Evolutionary conservation across 1,140 invertebrate genomes (phyloP), one percentile per base, ranked within the genome.

Genomic region (Halictus rubicundus): DNA sequence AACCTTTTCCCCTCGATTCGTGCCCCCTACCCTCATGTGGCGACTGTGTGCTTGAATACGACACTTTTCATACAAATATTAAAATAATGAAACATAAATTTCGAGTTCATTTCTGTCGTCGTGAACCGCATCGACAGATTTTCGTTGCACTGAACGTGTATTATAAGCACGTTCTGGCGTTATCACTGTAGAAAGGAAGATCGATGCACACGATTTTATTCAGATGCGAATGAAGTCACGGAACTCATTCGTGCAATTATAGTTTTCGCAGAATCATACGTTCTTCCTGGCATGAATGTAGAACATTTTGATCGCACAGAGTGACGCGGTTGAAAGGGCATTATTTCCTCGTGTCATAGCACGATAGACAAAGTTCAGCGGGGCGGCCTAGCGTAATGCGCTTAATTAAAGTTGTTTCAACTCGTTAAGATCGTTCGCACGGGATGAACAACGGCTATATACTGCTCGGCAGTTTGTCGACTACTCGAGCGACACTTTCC

Each of bases 351-450:
- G 81, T 87, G 80, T 68, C 78, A 71, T 82, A 76, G 60, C 70
- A 72, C 80, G 83, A 83, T 85, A 87, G 82, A 82, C 88, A 87
- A 88, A 89, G 89, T 89, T 90, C 87, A 89, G 85, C 86, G 81
- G 82, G 82, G 79, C 81, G 70, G 79, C 61, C 89, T 85, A 82
- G 73, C 88, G 81, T 90, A 91, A 91, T 89, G 87, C 85, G 86
- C 89, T 91, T 90, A 91, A 92, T 91, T 92, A 91, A 91, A 92
- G 88, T 91, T 90, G 89, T 92, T 92, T 91, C 89, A 91, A 91
- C 91, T 92, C 88, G 90, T 91, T 92, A 91, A 91, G 89, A 88
- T 86, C 80, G 83, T 88, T 89, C 88, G 79, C 88, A 86, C 88
- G 90, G 88, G 89, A 91, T 90, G 90, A 90, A 92, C 90, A 91